Evolutionary conservation across 2,888 invertebrate species (phyloP), one percentile per base, ranked within the genome.

Genomic region (Lochmaea capreae): DNA sequence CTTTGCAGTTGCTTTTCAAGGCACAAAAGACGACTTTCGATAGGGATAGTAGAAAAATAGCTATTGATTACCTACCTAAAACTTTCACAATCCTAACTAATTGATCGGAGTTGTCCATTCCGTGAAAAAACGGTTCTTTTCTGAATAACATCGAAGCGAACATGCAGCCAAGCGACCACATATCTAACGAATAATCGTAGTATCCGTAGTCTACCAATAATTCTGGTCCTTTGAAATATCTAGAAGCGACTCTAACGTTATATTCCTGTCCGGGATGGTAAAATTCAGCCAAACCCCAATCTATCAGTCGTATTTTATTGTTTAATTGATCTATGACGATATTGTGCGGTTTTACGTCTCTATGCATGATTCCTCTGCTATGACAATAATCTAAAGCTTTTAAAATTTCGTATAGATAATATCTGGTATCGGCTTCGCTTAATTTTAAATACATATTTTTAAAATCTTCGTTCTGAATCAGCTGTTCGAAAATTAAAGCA

Each of bases 401-500:
- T 69, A 89, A 78, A 54, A 89, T 77, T 82, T 89, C 88, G 75
- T 86, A 87, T 22, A 88, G 80, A 78, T 89, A 89, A 81, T 83
- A 88, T 52, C 76, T 77, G 5, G 84, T 86, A 67, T 87, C 87
- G 18, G 79, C 81, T 72, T 87, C 87, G n/a, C 83, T 83, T 22
- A 87, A 77, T 61, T 81, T 84, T 72, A 86, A 79, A 76, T 87
- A 87, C 65, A 87, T 80, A 72, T 85, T 86, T 77, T 86, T 87
- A 73, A 87, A 87, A 73, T 87, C 87, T 16, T 84, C 85, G 63
- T 83, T 84, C 66, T 85, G 83, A 62, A 83, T 81, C 46, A 86
- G 78, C 65, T 84, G 82, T 75, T 87, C 87, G 71, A 87, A 87
- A 12, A 87, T 83, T 14, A 87, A 77, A 4, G 85, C 86, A 1